These are phyloP conservation scores for Ectemnius cavifrons DNA, from an alignment of 2,888 invertebrate genomes.

Conservation along the genomic window DNA sequence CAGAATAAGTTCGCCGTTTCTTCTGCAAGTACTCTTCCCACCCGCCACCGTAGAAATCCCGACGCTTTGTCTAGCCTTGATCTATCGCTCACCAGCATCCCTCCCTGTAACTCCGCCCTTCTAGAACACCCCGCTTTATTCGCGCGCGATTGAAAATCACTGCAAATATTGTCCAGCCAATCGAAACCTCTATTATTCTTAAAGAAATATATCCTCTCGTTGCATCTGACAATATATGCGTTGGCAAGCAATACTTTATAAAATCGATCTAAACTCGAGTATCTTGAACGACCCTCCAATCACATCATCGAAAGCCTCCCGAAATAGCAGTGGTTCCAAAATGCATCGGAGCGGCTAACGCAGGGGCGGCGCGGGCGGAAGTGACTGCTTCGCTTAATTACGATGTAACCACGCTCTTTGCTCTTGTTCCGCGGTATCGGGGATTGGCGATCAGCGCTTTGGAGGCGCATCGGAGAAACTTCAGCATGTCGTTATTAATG, in stretches of 20 bases:
- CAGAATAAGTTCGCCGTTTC: slow-evolving; percentile 43
- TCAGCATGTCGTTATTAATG: slow-evolving; percentile 60
- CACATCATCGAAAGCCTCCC: too few species aligned
- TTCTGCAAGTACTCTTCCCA: slow-evolving; percentile 14
- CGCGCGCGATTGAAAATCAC: too few species aligned
- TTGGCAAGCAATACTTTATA: too few species aligned
- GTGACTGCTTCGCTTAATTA: slow-evolving; percentile 50
- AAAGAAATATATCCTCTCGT: too few species aligned
- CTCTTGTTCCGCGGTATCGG: slow-evolving; percentile 52
- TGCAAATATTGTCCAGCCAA: too few species aligned
- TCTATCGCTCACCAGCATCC: background rate
- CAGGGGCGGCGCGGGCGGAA: slow-evolving; percentile 36
- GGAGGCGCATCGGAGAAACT: slow-evolving; percentile 47
- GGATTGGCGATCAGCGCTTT: slow-evolving; percentile 45
- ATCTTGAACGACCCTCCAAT: too few species aligned
- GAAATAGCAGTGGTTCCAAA: too few species aligned
- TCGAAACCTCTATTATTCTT: too few species aligned
- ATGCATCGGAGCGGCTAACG: too few species aligned
- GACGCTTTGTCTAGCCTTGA: slow-evolving; percentile 24
- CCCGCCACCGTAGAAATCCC: slow-evolving; percentile 20
- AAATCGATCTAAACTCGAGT: too few species aligned
- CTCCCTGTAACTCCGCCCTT: background rate
- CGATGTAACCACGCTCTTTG: slow-evolving; percentile 54
- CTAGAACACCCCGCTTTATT: too few species aligned
- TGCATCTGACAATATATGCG: too few species aligned